These are phyloP conservation scores for Camelus dromedarius DNA, from an alignment of 2,113 vertebrate genomes.

Conservation along the genomic window DNA sequence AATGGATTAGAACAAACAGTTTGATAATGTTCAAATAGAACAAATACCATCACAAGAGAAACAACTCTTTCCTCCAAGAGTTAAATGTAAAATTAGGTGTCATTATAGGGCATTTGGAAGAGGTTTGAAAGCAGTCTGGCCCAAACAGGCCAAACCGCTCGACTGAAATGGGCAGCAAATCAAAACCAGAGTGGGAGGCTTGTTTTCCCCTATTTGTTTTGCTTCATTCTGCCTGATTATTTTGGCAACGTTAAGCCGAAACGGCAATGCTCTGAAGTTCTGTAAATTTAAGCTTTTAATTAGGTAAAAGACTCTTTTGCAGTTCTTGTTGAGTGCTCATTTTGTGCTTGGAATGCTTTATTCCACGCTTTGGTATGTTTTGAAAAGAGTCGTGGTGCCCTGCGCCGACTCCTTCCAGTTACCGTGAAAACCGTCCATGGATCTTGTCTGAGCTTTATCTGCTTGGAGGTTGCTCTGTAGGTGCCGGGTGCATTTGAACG, in stretches of 20 bases:
- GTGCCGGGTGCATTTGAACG: no score
- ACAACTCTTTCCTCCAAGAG: conserved; percentile 76
- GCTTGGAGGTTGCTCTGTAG: background rate
- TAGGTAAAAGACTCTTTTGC: conserved; percentile 63
- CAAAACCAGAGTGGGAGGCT: conserved; percentile 66
- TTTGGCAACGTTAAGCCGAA: conserved; percentile 75
- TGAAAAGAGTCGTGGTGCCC: background rate
- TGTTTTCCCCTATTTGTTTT: conserved; percentile 76
- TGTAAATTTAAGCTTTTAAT: conserved; percentile 78
- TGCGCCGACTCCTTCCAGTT: background rate
- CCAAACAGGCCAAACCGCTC: conserved; percentile 59
- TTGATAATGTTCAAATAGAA: conserved; percentile 82
- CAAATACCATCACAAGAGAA: conserved; percentile 80
- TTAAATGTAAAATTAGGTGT: conserved; percentile 72
- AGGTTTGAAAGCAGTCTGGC: conserved; percentile 36
- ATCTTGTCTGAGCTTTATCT: background rate
- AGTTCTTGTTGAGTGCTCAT: conserved; percentile 27
- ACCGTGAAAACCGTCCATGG: background rate
- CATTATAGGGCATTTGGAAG: conserved; percentile 75
- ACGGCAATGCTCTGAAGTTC: conserved; percentile 69
- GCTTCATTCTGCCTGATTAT: conserved; percentile 74
- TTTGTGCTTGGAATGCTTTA: conserved; percentile 62
- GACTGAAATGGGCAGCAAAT: conserved; percentile 70
- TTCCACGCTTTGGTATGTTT: conserved; percentile 34
- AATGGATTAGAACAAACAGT: conserved; percentile 86